Evolutionary conservation across 2,888 invertebrate species (phyloP), one percentile per base, ranked within the genome.

Genomic region (Lasioglossum zephyrum): DNA sequence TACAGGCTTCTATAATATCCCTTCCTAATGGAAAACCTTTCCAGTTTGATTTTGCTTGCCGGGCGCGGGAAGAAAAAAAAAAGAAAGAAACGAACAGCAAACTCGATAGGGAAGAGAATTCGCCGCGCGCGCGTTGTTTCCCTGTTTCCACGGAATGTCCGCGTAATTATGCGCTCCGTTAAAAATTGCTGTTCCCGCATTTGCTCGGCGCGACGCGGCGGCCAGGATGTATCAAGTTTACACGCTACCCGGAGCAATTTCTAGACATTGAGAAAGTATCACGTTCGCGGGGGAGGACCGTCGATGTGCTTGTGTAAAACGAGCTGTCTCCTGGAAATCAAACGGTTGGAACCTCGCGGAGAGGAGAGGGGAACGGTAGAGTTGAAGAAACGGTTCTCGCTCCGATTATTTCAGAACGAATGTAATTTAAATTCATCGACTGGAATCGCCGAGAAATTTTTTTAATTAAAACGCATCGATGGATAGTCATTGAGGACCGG

Each of bases 31-130:
- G 85, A 79, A 84, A 85, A 77, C 79, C 85, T 84, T 85, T 84
- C 80, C 66, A 73, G 84, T 79, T 85, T 85, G 84, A 85, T 79
- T 84, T 84, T 84, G 73, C 79, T 63, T 44, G 84, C 83, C 82
- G 82, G 85, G 86, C 82, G 87, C 57, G 57, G 36, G 2, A 36
- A 57, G n/a, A 9, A 11, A 57, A 22, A 53, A 53, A 0, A 9
- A 36, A 36, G 36, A 36, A 36, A n/a, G n/a, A n/a, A 90, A 86
- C 89, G 92, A 89, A 85, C 88, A 88, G 85, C 88, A 83, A 91
- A 90, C 88, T 57, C 63, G 57, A 82, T 70, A 31, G 63, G 26
- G 76, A 76, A 73, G 44, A 79, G 84, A 83, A 85, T 85, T 85
- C 81, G 76, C 72, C 41, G 53, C 41, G 47, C 41, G 47, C 41